Percentiles rank a stretch among this genome's conserved stretches.
Conservation (phyloP, 92 coral and sea anemone species). For the Epizoanthus ramosus region DNA sequence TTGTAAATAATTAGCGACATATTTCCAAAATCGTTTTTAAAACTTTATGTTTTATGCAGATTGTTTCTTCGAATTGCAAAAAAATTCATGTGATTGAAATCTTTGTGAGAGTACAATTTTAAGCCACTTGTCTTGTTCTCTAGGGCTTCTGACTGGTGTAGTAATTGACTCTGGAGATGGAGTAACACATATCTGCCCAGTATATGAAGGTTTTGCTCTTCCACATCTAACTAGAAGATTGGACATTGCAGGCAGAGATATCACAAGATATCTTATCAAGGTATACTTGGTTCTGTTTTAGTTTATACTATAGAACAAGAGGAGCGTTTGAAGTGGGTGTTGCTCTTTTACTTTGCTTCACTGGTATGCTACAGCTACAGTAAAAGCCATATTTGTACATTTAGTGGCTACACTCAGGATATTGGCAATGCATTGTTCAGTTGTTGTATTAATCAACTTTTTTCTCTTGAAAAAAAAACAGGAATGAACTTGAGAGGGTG, state of each 20-base stretch:
- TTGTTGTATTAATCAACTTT: neutral
- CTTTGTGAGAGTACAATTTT: neutral
- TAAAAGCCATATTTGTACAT: constrained; percentile 6
- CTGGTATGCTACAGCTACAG: neutral
- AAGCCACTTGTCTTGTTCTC: constrained; percentile 1
- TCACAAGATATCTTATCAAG: constrained; percentile 93
- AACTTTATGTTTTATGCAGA: neutral
- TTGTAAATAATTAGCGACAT: neutral
- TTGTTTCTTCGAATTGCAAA: too few species aligned
- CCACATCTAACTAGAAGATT: constrained; percentile 95
- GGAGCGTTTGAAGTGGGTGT: too few species aligned
- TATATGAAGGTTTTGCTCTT: constrained; percentile 96
- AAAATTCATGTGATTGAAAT: too few species aligned
- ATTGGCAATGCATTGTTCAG: neutral
- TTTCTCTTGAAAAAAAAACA: too few species aligned
- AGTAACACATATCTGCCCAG: constrained; percentile 98
- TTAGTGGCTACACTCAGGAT: neutral
- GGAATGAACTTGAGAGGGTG: too few species aligned
- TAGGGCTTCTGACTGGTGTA: constrained; percentile 96
- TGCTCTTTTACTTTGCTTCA: neutral
- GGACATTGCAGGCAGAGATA: constrained; percentile 96
- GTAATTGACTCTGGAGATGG: constrained; percentile 99
- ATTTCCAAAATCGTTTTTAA: neutral
- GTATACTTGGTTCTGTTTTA: constrained; percentile 34
- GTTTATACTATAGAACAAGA: too few species aligned